Conservation (phyloP, 2,888 invertebrate genomes). For the Dinocampus coccinellae region DNA sequence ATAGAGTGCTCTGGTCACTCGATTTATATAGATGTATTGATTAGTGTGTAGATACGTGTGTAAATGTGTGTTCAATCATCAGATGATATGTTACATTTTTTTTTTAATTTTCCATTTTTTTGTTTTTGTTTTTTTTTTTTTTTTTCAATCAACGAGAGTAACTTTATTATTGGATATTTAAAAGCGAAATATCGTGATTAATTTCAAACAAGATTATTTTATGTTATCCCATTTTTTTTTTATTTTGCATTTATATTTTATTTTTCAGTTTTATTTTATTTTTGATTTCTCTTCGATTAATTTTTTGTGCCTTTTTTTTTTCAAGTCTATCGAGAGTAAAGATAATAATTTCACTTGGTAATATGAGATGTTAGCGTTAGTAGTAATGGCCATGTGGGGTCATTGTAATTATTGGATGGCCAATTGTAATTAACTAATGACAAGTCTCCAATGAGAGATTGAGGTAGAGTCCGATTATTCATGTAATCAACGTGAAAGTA, state of each 20-base stretch:
- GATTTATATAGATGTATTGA: not conserved
- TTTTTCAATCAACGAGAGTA: constrained; percentile 1
- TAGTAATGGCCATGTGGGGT: not conserved
- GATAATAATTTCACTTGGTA: not conserved
- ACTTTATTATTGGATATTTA: constrained; percentile 1
- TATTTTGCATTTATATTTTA: not conserved
- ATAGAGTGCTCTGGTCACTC: constrained; percentile 24
- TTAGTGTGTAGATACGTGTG: not conserved
- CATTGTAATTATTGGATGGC: constrained; percentile 3
- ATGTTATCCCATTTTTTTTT: not conserved
- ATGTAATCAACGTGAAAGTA: not conserved
- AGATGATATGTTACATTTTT: too few relatives aligned
- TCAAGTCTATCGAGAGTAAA: too few relatives aligned
- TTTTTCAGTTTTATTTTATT: not conserved
- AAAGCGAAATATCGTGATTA: not conserved
- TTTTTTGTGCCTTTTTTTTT: too few relatives aligned
- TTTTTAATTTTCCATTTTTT: too few relatives aligned
- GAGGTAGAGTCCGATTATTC: not conserved
- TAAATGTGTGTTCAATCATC: not conserved
- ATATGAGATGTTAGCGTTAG: not conserved
- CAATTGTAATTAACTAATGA: constrained; percentile 20
- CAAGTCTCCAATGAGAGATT: not conserved
- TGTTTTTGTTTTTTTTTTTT: too few relatives aligned
- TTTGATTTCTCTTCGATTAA: not conserved
- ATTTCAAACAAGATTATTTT: not conserved